These are phyloP conservation scores for Bombus balteatus DNA, from an alignment of 1,140 invertebrate species.

Conservation along the genomic window DNA sequence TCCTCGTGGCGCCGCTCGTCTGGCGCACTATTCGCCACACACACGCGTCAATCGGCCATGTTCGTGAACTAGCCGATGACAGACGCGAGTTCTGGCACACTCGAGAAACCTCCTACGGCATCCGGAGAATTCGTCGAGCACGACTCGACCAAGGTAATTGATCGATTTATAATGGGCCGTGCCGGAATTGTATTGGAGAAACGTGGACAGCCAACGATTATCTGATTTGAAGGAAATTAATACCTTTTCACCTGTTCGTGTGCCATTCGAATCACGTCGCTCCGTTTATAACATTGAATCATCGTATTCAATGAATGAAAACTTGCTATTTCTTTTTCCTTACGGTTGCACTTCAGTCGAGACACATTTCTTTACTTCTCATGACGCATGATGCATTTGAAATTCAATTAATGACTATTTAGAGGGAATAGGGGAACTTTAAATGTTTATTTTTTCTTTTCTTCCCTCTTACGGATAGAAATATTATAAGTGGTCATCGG, in stretches of 20 bases:
- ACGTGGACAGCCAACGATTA: neutral
- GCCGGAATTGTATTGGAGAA: conserved; percentile 11
- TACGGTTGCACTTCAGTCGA: too few relatives aligned
- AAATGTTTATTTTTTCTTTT: too few relatives aligned
- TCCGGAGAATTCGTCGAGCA: conserved; percentile 52
- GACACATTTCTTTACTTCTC: too few relatives aligned
- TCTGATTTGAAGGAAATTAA: neutral
- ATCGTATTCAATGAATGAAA: neutral
- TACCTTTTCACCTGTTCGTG: neutral
- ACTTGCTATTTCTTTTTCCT: too few relatives aligned
- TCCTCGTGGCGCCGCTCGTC: conserved; percentile 78
- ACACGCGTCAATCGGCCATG: conserved; percentile 23
- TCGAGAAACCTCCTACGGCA: conserved; percentile 49
- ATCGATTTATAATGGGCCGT: conserved; percentile 35
- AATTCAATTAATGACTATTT: too few relatives aligned
- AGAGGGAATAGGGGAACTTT: too few relatives aligned
- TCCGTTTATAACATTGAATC: neutral
- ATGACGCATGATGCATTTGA: too few relatives aligned
- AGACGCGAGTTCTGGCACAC: conserved; percentile 41
- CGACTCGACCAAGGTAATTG: conserved; percentile 32
- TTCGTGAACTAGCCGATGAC: conserved; percentile 36
- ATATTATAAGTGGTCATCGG: too few relatives aligned
- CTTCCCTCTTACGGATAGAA: too few relatives aligned
- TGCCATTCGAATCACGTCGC: neutral
- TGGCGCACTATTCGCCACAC: conserved; percentile 63